Evolutionary conservation across 2,113 vertebrate genomes (phyloP).

Genomic region (Brachyistius frenatus): DNA sequence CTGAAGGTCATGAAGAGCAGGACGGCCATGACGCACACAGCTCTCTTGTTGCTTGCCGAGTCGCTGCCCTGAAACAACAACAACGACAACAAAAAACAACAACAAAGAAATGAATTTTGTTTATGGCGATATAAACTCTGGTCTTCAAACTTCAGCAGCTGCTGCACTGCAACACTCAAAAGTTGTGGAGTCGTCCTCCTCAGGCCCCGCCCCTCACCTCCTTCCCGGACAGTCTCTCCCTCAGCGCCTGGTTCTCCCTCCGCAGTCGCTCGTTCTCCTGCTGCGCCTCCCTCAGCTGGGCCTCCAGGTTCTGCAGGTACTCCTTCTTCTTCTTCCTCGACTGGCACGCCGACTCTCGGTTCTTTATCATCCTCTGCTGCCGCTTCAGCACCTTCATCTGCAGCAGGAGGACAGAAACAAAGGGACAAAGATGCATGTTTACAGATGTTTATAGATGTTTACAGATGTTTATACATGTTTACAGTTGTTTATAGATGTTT

Average conservation of each 20-base stretch:
- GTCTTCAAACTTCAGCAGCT: too few relatives aligned
- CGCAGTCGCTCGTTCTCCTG: conserved; percentile 89
- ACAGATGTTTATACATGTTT: too few relatives aligned
- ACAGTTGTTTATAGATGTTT: too few relatives aligned
- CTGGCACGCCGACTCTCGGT: conserved; percentile 93
- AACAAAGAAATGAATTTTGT: too few relatives aligned
- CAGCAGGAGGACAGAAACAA: neutral
- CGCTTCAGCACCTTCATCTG: conserved; percentile 93
- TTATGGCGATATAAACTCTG: too few relatives aligned
- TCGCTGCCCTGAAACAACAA: conserved; percentile 79
- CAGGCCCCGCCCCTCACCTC: conserved; percentile 65
- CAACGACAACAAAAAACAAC: neutral
- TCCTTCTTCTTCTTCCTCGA: conserved; percentile 95
- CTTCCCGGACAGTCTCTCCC: conserved; percentile 86
- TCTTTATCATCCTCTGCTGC: conserved; percentile 96
- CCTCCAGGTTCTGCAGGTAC: conserved; percentile 92
- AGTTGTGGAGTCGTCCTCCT: too few relatives aligned
- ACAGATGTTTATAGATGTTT: too few relatives aligned
- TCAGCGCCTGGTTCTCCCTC: conserved; percentile 88
- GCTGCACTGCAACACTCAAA: too few relatives aligned
- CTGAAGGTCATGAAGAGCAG: conserved; percentile 92
- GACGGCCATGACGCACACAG: conserved; percentile 90
- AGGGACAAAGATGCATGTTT: too few relatives aligned
- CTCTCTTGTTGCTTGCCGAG: conserved; percentile 85
- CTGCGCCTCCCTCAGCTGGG: conserved; percentile 87